A percentile compares a stretch with the other conserved stretches of the same genome.
Evolutionary conservation across 2,888 invertebrate species (phyloP).

Genomic region (Ophonus ardosiacus): DNA sequence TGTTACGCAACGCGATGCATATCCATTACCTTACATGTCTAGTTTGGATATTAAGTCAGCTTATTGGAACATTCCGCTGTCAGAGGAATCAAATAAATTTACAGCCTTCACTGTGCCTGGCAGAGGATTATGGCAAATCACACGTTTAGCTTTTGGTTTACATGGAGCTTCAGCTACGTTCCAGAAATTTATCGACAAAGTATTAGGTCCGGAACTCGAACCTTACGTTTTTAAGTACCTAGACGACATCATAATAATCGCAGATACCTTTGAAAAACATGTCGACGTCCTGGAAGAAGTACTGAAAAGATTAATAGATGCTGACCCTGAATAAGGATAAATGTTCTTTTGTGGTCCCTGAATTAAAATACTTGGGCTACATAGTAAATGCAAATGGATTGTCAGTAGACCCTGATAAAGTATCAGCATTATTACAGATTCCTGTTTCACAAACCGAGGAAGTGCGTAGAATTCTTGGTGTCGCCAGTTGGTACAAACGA

Average conservation of each 20-base stretch:
- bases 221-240: slow-evolving; percentile 1
- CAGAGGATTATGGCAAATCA: too few species aligned
- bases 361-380: slow-evolving; percentile 5
- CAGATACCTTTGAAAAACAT: slow-evolving; percentile 10
- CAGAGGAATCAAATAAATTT: too few species aligned
- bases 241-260: neutral
- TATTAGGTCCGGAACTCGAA: neutral
- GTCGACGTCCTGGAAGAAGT: neutral
- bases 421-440: too few species aligned
- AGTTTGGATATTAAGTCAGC: slow-evolving; percentile 12
- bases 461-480: neutral
- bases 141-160: too few species aligned
- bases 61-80: slow-evolving; percentile 9
- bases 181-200: slow-evolving; percentile 6
- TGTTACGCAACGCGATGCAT: neutral
- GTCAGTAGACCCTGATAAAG: too few species aligned
- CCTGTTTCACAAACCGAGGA: neutral
- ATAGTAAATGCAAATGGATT: neutral
- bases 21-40: neutral
- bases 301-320: neutral
- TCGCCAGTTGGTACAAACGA: too few species aligned
- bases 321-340: too few species aligned
- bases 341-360: too few species aligned
- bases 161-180: too few species aligned
- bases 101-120: too few species aligned